phyloP scores from a whole-genome alignment of 2,888 invertebrate species.

The Eupithecia pulchellata region DNA sequence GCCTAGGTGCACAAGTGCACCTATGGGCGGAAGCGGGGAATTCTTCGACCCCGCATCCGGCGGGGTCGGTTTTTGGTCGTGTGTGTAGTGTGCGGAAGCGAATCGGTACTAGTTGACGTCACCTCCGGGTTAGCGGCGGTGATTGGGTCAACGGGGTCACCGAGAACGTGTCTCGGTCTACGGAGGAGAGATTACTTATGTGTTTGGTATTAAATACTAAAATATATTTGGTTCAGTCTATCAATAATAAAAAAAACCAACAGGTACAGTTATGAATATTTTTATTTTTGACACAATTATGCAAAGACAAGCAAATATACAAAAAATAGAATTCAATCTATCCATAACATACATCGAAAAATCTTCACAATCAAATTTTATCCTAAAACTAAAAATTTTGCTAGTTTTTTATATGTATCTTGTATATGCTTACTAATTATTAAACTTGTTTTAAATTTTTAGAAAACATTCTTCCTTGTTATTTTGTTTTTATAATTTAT shows the following conservation, averaged over 20 bases:
- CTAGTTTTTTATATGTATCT: not conserved
- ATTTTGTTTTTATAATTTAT: not conserved
- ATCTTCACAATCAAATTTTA: not conserved
- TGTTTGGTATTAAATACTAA: too few species aligned
- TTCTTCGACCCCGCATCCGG: too few species aligned
- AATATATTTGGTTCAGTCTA: too few species aligned
- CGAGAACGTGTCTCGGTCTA: too few species aligned
- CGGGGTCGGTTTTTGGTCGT: too few species aligned
- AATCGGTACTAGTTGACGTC: too few species aligned
- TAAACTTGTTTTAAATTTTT: not conserved
- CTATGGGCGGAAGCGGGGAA: too few species aligned
- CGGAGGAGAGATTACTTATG: too few species aligned
- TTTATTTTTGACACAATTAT: slow-evolving; percentile 43
- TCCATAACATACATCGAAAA: not conserved
- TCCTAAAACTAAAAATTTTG: not conserved
- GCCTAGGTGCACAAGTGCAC: too few species aligned
- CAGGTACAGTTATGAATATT: slow-evolving; percentile 29
- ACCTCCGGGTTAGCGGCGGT: too few species aligned
- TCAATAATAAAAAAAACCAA: slow-evolving; percentile 26
- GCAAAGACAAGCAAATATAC: slow-evolving; percentile 47
- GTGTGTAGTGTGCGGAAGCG: too few species aligned
- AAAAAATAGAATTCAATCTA: slow-evolving; percentile 39
- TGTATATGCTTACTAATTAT: slow-evolving; percentile 6
- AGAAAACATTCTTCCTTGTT: not conserved
- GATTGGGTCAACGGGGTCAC: too few species aligned